Conservation (phyloP, 1,140 invertebrate genomes). For the Neuroterus valhalla region DNA sequence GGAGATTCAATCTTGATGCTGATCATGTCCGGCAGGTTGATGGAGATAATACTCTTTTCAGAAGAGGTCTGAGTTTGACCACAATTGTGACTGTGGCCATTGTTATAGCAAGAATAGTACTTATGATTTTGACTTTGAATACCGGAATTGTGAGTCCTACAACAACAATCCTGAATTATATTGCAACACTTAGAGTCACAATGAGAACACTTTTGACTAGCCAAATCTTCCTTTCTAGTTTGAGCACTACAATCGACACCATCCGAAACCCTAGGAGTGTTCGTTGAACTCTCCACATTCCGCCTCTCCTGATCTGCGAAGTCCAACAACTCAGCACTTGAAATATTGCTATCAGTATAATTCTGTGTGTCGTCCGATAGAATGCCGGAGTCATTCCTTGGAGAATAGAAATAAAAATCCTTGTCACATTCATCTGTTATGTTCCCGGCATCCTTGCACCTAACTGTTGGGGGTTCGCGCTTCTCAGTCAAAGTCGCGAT, state of each 20-base stretch:
- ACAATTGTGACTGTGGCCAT: slow-evolving; percentile 25
- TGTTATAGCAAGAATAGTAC: background rate
- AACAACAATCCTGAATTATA: background rate
- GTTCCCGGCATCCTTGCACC: slow-evolving; percentile 56
- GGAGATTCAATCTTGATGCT: slow-evolving; percentile 66
- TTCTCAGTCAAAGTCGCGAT: slow-evolving; percentile 64
- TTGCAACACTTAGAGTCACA: background rate
- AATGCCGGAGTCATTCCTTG: slow-evolving; percentile 60
- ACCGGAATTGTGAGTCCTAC: background rate
- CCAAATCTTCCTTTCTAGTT: slow-evolving; percentile 39
- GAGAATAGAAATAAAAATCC: slow-evolving; percentile 45
- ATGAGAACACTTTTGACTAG: background rate
- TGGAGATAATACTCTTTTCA: slow-evolving; percentile 63
- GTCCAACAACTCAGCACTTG: slow-evolving; percentile 49
- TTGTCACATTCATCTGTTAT: slow-evolving; percentile 50
- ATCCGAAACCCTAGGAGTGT: slow-evolving; percentile 42
- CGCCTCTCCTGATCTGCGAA: slow-evolving; percentile 33
- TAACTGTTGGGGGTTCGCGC: slow-evolving; percentile 47
- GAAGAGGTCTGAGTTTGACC: background rate
- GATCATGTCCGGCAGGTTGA: slow-evolving; percentile 64
- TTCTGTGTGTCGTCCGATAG: slow-evolving; percentile 59
- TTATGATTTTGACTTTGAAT: slow-evolving; percentile 6
- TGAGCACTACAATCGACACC: slow-evolving; percentile 38
- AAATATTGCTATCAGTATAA: slow-evolving; percentile 56
- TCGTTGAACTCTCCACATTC: slow-evolving; percentile 56